Percentiles rank a stretch among this genome's conserved stretches.
These are phyloP conservation scores for Eulemur rufifrons DNA, from an alignment of 2,113 vertebrate genomes.

Conservation along the genomic window DNA sequence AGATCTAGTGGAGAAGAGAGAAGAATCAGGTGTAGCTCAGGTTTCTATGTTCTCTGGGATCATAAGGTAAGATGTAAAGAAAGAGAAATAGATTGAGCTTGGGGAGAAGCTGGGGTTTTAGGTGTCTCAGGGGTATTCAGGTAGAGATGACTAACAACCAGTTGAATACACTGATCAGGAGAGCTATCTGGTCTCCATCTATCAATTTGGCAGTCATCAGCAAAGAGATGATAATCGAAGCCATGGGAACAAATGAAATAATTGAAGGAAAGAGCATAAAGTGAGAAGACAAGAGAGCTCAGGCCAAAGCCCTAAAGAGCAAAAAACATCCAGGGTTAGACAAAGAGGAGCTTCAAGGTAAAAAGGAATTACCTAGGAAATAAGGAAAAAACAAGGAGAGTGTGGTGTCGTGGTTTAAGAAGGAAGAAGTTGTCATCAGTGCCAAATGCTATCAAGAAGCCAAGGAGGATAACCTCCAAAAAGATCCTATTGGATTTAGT, in stretches of 20 bases:
- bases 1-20: background rate
- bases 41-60: background rate
- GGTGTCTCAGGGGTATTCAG: background rate
- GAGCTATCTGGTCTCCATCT: background rate
- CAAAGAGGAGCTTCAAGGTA: background rate
- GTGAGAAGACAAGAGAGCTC: background rate
- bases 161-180: background rate
- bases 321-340: background rate
- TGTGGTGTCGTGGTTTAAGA: background rate
- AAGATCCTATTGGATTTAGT: slow-evolving; percentile 45
- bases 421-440: background rate
- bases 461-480: slow-evolving; percentile 16
- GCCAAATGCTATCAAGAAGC: background rate
- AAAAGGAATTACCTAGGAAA: slow-evolving; percentile 39
- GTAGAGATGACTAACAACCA: background rate
- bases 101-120: background rate
- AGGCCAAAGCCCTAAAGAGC: background rate
- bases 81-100: background rate
- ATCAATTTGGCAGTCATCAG: background rate
- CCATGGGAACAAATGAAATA: background rate
- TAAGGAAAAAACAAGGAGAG: slow-evolving; percentile 1
- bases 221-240: slow-evolving; percentile 24
- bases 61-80: slow-evolving; percentile 23
- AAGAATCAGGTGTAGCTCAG: background rate
- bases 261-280: background rate